Base-by-base conservation (phyloP, 2,797 vertebrate species). In the Accipiter superciliosus region DNA sequence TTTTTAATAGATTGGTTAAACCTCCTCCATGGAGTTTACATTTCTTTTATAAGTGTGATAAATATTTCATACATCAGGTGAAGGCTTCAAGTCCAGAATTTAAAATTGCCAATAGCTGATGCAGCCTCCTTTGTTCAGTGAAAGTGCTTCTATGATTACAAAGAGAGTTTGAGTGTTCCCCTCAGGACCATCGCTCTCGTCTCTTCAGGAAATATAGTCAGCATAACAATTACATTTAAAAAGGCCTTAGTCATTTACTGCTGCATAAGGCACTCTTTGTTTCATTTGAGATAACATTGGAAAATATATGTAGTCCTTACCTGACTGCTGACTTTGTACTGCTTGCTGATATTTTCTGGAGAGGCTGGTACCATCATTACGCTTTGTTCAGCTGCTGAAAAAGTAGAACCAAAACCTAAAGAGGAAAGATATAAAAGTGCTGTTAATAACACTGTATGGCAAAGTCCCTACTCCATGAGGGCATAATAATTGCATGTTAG, bases 321-420 rank as follows among this genome's bases (percentile, higher is more conserved):
- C 98, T 99, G 99, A 97, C 99, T 99, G 98, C 99, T 99, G 88
- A 98, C 98, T 98, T 99, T 99, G 97, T 99, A 99, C 69, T 99
- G 98, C 65, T 99, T 98, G 69, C 94, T 98, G 88, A 98, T 98
- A 95, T 98, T 98, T 97, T 98, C 98, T 97, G 98, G 98, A 77
- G 99, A 98, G 85, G 98, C 97, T 49, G 98, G 97, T 47, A 97
- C 85, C 50, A 98, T 98, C 44, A 98, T 98, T 80, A 99, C 83
- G 69, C 99, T 99, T 97, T 99, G 99, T 96, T 99, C 99, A 95
- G 99, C 99, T 76, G 99, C 99, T 91, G 99, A 98, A 97, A 99
- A 99, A 97, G 98, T 99, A 95, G 99, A 99, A 91, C 99, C 98
- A 98, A 99, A 99, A 97, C 99, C 99, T 99, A 96, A 74, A 66